Percentiles rank a stretch among this genome's conserved stretches.
phyloP scores from a whole-genome alignment of 2,113 vertebrate species.

The Siphamia tubifer region DNA sequence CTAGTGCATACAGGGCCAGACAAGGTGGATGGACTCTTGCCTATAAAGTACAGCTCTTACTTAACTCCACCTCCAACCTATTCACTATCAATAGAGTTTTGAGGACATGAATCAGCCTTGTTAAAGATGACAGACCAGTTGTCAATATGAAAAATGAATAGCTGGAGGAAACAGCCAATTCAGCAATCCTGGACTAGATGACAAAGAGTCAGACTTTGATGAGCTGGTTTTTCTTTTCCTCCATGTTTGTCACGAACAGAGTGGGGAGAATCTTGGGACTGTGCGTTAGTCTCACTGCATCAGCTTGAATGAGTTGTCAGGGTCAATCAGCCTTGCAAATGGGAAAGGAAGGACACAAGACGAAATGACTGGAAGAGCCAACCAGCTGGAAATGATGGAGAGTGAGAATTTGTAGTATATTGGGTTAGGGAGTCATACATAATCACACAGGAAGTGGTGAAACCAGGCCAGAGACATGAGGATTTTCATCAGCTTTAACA shows the following conservation, averaged over 20 bases:
- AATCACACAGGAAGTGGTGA: slow-evolving; percentile 1
- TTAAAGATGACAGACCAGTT: slow-evolving; percentile 25
- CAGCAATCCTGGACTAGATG: slow-evolving; percentile 33
- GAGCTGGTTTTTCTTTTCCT: slow-evolving; percentile 35
- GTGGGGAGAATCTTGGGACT: not conserved
- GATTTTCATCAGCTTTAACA: slow-evolving; percentile 9
- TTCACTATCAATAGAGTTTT: slow-evolving; percentile 8
- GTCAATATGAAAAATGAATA: slow-evolving; percentile 34
- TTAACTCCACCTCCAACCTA: not conserved
- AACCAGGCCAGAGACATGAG: not conserved
- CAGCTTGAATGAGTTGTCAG: slow-evolving; percentile 55
- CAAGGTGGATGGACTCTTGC: slow-evolving; percentile 6
- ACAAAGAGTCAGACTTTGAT: slow-evolving; percentile 40
- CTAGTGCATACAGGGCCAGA: not conserved
- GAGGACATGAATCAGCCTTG: slow-evolving; percentile 40
- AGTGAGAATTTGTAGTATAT: slow-evolving; percentile 4
- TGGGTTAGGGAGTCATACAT: slow-evolving; percentile 9
- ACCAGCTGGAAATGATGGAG: slow-evolving; percentile 63
- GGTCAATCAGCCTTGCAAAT: slow-evolving; percentile 68
- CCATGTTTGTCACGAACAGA: slow-evolving; percentile 22
- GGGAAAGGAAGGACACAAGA: slow-evolving; percentile 56
- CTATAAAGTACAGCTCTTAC: not conserved
- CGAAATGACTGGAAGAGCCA: slow-evolving; percentile 36
- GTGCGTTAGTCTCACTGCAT: slow-evolving; percentile 26
- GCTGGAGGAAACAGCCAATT: slow-evolving; percentile 18